Conservation (phyloP, 2,888 invertebrate genomes). For the Lithodes maja region DNA sequence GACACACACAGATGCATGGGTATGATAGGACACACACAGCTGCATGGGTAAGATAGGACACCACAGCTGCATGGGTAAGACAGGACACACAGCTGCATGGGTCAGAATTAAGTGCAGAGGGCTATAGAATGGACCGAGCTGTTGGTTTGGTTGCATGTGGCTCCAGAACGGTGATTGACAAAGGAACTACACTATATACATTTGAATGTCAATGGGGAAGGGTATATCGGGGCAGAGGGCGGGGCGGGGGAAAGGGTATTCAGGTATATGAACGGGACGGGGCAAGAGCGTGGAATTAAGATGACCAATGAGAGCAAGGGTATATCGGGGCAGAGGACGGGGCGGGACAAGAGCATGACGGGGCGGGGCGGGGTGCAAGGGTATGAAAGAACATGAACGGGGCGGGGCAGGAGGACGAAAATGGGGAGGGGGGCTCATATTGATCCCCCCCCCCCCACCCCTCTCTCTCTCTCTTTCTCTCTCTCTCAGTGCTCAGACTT, state of each 20-base stretch:
- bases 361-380: background rate
- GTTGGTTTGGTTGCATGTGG: too few relatives aligned
- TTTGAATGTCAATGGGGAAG: background rate
- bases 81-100: too few relatives aligned
- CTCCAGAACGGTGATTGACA: too few relatives aligned
- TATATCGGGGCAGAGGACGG: background rate
- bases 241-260: background rate
- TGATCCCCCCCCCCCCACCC: constrained; percentile 46
- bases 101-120: too few relatives aligned
- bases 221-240: constrained; percentile 1
- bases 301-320: background rate
- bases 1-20: too few relatives aligned
- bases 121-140: too few relatives aligned
- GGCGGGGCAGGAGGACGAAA: background rate
- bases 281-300: background rate
- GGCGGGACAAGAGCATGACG: background rate
- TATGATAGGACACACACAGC: too few relatives aligned
- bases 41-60: too few relatives aligned
- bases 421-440: constrained; percentile 42
- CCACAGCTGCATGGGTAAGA: too few relatives aligned
- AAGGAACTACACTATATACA: too few relatives aligned
- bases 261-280: background rate
- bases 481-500: constrained; percentile 37
- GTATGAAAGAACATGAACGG: background rate
- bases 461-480: too few relatives aligned